A percentile compares a stretch with the other conserved stretches of the same genome.
Evolutionary conservation across 2,888 invertebrate species (phyloP).

Genomic region (Subacronicta megacephala): DNA sequence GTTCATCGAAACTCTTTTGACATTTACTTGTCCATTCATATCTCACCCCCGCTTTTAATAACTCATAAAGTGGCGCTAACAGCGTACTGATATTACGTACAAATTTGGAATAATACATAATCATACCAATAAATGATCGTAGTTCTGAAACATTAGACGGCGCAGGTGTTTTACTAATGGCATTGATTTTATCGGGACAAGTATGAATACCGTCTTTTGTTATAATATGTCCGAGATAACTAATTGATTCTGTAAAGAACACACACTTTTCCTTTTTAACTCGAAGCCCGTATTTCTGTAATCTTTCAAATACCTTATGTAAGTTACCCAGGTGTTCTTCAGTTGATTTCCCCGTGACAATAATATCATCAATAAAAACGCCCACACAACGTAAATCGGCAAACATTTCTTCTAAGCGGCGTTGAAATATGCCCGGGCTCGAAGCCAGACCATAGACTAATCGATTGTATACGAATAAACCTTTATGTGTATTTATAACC

Average conservation of each 20-base stretch:
- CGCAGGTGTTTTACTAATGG: not conserved
- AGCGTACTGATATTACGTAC: not conserved
- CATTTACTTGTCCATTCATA: not conserved
- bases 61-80: not conserved
- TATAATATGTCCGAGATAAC: not conserved
- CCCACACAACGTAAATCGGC: not conserved
- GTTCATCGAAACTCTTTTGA: not conserved
- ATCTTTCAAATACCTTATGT: not conserved
- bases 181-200: not conserved
- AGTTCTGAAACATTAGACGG: not conserved
- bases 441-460: not conserved
- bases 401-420: not conserved
- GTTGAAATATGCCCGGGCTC: not conserved
- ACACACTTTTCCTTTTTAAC: not conserved
- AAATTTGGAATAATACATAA: not conserved
- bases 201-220: not conserved
- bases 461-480: not conserved
- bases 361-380: not conserved
- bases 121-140: not conserved
- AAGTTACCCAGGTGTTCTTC: not conserved
- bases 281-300: not conserved
- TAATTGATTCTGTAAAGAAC: not conserved
- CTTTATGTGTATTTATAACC: not conserved
- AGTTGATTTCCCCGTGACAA: not conserved
- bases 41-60: not conserved